Percentiles rank a stretch among this genome's conserved stretches.
Conservation (phyloP, 2,888 invertebrate genomes). For the Drosophila affinis region DNA sequence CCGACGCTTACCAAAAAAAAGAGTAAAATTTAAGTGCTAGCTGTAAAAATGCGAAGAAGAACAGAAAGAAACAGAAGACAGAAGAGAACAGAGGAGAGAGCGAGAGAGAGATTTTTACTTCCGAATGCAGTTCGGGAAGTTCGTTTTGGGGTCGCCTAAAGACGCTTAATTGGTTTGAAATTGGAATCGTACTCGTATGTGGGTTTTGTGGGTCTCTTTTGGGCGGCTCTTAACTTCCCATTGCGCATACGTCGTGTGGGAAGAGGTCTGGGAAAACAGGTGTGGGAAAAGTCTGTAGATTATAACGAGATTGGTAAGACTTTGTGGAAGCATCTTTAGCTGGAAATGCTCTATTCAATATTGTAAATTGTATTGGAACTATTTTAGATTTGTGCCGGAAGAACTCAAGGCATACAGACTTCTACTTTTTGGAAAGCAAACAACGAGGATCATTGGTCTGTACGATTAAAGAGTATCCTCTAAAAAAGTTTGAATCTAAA, state of each 20-base stretch:
- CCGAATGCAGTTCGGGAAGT: conserved; percentile 62
- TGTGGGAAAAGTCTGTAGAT: background rate
- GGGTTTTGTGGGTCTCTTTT: background rate
- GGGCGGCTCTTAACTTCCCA: conserved; percentile 24
- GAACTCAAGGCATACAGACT: too few species aligned
- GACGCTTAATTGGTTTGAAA: conserved; percentile 39
- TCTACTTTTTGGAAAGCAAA: too few species aligned
- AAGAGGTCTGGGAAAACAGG: background rate
- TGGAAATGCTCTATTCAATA: background rate
- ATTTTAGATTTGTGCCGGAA: background rate
- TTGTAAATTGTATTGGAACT: background rate
- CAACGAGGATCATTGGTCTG: too few species aligned
- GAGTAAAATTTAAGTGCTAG: conserved; percentile 52
- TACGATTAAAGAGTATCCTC: too few species aligned
- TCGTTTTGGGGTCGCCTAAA: conserved; percentile 47
- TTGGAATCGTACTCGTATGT: conserved; percentile 7
- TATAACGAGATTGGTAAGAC: background rate
- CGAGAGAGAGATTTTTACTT: conserved; percentile 48
- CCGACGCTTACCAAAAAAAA: conserved; percentile 47
- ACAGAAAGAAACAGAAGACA: conserved; percentile 8
- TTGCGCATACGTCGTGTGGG: conserved; percentile 38
- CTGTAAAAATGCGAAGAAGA: conserved; percentile 61
- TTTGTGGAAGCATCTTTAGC: background rate
- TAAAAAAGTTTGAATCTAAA: too few species aligned
- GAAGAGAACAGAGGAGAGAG: conserved; percentile 18